Evolutionary conservation across 2,797 vertebrate genomes (phyloP).

Genomic region (Okamejei kenojei): DNA sequence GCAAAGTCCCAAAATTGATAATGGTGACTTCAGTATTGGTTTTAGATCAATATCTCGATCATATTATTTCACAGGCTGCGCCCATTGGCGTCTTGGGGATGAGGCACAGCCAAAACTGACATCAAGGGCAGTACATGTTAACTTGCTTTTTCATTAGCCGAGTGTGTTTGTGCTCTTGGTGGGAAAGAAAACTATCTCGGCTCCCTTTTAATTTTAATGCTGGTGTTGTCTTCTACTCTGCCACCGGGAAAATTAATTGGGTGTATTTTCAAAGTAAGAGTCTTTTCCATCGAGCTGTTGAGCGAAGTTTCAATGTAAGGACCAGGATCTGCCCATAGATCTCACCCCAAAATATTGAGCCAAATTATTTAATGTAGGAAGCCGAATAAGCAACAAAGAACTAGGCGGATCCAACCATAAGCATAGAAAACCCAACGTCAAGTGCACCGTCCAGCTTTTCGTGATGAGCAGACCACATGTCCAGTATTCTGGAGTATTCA

Average conservation of each 20-base stretch:
- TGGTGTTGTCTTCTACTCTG: not conserved
- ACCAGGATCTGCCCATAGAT: too few relatives aligned
- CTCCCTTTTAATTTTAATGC: not conserved
- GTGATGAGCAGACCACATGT: not conserved
- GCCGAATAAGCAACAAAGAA: not conserved
- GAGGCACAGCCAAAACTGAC: too few relatives aligned
- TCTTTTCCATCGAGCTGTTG: not conserved
- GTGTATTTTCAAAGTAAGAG: not conserved
- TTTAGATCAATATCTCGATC: not conserved
- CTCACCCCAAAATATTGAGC: not conserved
- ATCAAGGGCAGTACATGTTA: not conserved
- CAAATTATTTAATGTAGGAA: not conserved
- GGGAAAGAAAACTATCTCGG: not conserved
- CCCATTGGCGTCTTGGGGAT: too few relatives aligned
- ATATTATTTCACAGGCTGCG: not conserved
- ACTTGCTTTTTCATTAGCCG: too few relatives aligned
- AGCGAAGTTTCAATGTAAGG: not conserved
- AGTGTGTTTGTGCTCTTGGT: not conserved
- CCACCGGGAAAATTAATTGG: not conserved
- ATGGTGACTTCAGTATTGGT: not conserved
- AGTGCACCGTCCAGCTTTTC: not conserved
- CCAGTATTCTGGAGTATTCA: not conserved
- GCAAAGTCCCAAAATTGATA: not conserved
- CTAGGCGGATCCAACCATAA: not conserved
- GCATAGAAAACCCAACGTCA: not conserved